Evolutionary conservation across 35 echinoderm and acorn worm genomes (phyloP), one percentile per base, ranked within the genome.

Genomic region (Lytechinus variegatus): DNA sequence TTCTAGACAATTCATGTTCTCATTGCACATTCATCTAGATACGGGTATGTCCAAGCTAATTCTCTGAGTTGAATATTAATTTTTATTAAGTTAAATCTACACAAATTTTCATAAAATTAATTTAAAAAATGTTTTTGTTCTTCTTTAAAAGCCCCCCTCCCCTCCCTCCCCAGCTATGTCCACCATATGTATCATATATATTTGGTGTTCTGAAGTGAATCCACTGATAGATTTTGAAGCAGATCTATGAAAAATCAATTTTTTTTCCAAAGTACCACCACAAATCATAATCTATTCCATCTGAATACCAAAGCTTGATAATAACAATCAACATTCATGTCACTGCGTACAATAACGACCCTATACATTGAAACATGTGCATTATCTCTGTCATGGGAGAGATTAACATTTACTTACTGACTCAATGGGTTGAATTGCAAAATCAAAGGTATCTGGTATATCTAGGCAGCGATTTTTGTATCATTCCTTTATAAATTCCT

Each of bases 361-460:
- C 6, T 7, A 7, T 79, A 16, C 21, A 79, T 5, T 4, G 19
- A 19, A n/a, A 79, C 66, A 79, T 79, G 66, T 79, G 21, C 66
- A 79, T 79, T 79, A 79, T 79, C 66, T 79, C 2, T 79, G n/a
- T 24, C 66, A 24, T 8, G 66, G 66, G 66, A 79, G 4, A n/a
- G 66, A 79, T 79, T n/a, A 79, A 24, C 66, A 79, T 79, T 58
- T 58, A n/a, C 66, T 79, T n/a, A 79, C 66, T 79, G 66, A 79
- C 16, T 24, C 24, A 14, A 79, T 79, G 66, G n/a, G 1, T 79
- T 9, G 8, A 79, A 8, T 79, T 79, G 66, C 1, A 24, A 79
- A 5, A 79, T n/a, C 66, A 79, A 79, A 24, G 56, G 4, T 79
- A 79, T 24, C n/a, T n/a, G 19, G 2, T 19, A 24, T 79, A 79